Base-by-base conservation (phyloP, 1,140 invertebrate species). In the Phymorhynchus buccinoides region DNA sequence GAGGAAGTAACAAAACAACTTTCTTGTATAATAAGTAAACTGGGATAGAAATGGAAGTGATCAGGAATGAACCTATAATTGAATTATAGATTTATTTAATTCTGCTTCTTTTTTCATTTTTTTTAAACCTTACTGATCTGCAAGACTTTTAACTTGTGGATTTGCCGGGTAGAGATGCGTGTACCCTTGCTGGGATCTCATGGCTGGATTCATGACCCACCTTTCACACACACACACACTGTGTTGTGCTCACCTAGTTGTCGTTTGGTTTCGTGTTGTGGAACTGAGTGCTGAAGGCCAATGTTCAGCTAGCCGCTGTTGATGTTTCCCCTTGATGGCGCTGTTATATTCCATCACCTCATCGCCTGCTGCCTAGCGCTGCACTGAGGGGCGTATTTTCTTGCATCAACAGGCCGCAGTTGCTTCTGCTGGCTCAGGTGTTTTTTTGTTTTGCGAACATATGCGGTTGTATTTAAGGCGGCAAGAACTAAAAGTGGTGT, bases 161-260 rank as follows among this genome's bases (percentile, higher is more conserved):
- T 2, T 52, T 18, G 0, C 48, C 2, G 48, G 48, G 22, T 9
- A 52, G 12, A 52, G 48, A 9, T 52, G 12, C n/a, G 22, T 62
- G 56, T 62, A 27, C 56, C 56, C 56, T 22, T 62, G 56, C 14
- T 62, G 56, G n/a, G 22, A 62, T 52, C 56, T 62, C 14, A 62
- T 62, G 56, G 56, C 37, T 39, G 73, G 73, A 35, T 75, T 75
- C 73, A 12, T 37, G 7, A 9, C 73, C 16, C 35, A 41, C 37
- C 41, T 14, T 75, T n/a, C n/a, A n/a, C n/a, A n/a, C n/a, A n/a
- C n/a, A n/a, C n/a, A 41, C 37, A 75, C 73, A 75, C 27, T 75
- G 73, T 75, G 73, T 75, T 75, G 73, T 75, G 73, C 73, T 75
- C 73, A 75, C 73, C 6, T 41, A 41, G 73, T 37, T 75, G 73